These are phyloP conservation scores for Rhopalosiphum padi DNA, from an alignment of 1,140 invertebrate species.

Conservation along the genomic window DNA sequence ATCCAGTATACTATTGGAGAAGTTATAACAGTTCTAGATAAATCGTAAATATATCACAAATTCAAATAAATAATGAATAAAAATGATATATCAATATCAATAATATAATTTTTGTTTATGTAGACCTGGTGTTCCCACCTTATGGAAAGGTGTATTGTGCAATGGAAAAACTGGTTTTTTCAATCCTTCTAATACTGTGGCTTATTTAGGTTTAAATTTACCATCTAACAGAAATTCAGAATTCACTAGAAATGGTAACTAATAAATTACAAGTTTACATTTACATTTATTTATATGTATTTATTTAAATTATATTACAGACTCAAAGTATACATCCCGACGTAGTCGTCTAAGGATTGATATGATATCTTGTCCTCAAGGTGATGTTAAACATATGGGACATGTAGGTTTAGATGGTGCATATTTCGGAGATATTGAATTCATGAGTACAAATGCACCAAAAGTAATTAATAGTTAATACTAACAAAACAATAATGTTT, in stretches of 20 bases:
- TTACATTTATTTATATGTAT: not conserved
- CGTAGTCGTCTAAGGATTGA: slow-evolving; percentile 79
- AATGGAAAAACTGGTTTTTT: slow-evolving; percentile 89
- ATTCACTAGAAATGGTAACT: slow-evolving; percentile 69
- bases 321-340: slow-evolving; percentile 68
- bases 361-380: slow-evolving; percentile 97
- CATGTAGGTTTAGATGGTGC: slow-evolving; percentile 97
- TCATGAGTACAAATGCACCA: slow-evolving; percentile 68
- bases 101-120: slow-evolving; percentile 53
- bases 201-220: slow-evolving; percentile 83
- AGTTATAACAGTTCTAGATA: slow-evolving; percentile 92
- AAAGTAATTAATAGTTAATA: slow-evolving; percentile 64
- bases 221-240: slow-evolving; percentile 72
- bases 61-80: slow-evolving; percentile 17
- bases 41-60: slow-evolving; percentile 65
- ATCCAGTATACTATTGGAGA: slow-evolving; percentile 87
- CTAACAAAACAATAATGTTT: not conserved
- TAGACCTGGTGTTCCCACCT: slow-evolving; percentile 61
- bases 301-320: not conserved
- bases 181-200: slow-evolving; percentile 87
- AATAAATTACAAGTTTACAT: not conserved
- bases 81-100: not conserved
- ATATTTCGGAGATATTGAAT: slow-evolving; percentile 94
- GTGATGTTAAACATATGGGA: slow-evolving; percentile 95
- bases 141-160: slow-evolving; percentile 86